Evolutionary conservation across 2,797 vertebrate species (phyloP).

Genomic region (Hydrolagus colliei): DNA sequence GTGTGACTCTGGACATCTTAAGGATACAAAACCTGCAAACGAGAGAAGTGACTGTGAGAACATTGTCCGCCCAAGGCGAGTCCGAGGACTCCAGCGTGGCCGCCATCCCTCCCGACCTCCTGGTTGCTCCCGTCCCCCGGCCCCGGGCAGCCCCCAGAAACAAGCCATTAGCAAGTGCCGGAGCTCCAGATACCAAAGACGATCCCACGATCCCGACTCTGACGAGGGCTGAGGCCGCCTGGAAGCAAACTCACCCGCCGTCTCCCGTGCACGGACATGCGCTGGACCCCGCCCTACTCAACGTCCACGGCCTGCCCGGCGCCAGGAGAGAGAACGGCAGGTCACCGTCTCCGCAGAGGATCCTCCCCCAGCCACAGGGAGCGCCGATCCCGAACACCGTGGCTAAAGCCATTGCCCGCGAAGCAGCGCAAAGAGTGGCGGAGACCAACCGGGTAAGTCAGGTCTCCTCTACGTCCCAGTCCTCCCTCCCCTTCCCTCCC

Average conservation of each 20-base stretch:
- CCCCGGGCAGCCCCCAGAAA: conserved; percentile 65
- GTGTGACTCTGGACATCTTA: conserved; percentile 70
- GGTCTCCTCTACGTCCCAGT: not conserved
- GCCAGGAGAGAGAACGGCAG: conserved; percentile 51
- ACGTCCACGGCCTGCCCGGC: conserved; percentile 50
- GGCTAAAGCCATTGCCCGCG: conserved; percentile 93
- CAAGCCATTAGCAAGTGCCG: conserved; percentile 84
- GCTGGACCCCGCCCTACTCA: conserved; percentile 67
- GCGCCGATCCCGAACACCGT: conserved; percentile 77
- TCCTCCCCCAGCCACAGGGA: conserved; percentile 93
- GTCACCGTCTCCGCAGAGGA: conserved; percentile 86
- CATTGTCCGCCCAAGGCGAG: conserved; percentile 87
- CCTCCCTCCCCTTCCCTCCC: too few species aligned
- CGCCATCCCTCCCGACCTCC: conserved; percentile 72
- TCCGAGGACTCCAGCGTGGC: conserved; percentile 77
- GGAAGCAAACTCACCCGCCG: conserved; percentile 69
- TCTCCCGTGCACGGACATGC: conserved; percentile 61
- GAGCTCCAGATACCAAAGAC: conserved; percentile 91
- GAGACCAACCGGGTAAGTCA: conserved; percentile 74
- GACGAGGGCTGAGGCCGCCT: conserved; percentile 60
- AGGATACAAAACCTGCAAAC: conserved; percentile 80
- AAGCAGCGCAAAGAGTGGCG: conserved; percentile 83
- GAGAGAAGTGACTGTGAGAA: conserved; percentile 77
- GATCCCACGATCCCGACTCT: conserved; percentile 61
- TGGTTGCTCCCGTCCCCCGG: conserved; percentile 73